Conservation (phyloP, 1,140 invertebrate species). For the Phortica variegata region DNA sequence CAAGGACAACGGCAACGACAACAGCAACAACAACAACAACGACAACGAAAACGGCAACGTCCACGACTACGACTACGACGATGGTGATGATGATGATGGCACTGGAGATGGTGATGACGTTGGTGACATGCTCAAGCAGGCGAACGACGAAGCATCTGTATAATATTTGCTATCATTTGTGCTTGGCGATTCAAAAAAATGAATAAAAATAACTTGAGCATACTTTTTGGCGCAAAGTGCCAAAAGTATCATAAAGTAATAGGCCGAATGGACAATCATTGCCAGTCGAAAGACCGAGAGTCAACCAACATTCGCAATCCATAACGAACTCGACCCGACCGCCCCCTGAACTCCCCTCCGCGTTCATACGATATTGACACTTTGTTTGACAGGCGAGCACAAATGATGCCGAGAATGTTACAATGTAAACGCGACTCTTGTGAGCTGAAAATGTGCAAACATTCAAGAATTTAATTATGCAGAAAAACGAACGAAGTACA, state of each 20-base stretch:
- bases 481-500: constrained; percentile 15
- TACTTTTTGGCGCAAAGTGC: constrained; percentile 1
- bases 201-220: constrained; percentile 3
- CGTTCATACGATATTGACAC: constrained; percentile 14
- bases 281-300: neutral
- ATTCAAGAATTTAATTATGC: constrained; percentile 32
- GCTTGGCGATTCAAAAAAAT: neutral
- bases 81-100: no score
- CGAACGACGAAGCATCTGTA: no score
- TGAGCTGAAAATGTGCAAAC: neutral
- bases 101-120: no score
- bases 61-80: no score
- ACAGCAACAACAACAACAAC: neutral
- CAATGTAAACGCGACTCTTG: neutral
- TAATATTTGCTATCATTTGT: no score
- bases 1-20: neutral
- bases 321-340: neutral
- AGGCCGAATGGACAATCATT: neutral
- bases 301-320: neutral
- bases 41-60: neutral
- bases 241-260: constrained; percentile 17
- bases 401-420: constrained; percentile 4
- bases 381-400: no score
- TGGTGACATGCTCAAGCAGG: no score
- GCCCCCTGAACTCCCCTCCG: neutral